These are phyloP conservation scores for Podocnemis expansa DNA, from an alignment of 2,113 vertebrate species.

Conservation along the genomic window DNA sequence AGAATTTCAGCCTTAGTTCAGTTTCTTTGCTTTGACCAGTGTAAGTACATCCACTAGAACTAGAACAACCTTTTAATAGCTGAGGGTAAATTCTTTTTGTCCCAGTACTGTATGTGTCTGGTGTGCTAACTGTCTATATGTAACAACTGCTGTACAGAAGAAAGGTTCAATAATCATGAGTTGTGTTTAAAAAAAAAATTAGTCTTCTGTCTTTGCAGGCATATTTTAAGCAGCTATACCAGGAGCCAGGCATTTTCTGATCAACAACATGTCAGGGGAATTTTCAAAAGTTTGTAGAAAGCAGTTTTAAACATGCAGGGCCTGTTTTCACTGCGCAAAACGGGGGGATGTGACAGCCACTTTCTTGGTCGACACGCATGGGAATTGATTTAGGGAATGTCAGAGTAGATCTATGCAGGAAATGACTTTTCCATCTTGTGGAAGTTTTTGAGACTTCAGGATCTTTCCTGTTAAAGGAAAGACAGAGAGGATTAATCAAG, in stretches of 20 bases:
- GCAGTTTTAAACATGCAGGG: rapidly evolving
- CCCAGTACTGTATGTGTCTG: background rate
- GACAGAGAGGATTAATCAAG: background rate
- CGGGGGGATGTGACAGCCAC: no score
- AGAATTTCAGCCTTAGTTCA: rapidly evolving
- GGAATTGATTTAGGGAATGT: no score
- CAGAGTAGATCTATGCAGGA: no score
- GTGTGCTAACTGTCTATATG: background rate
- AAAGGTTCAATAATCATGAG: background rate
- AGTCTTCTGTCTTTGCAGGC: background rate
- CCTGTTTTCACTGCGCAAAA: no score
- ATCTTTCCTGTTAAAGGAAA: no score
- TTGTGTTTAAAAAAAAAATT: background rate
- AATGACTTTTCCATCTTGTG: no score
- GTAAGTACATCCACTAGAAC: background rate
- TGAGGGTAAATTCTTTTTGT: background rate
- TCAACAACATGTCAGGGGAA: rapidly evolving
- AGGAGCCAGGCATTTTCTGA: background rate
- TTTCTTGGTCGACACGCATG: no score
- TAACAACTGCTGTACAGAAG: background rate
- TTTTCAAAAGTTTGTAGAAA: rapidly evolving
- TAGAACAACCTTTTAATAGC: background rate
- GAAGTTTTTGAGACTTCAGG: no score
- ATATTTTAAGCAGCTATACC: background rate
- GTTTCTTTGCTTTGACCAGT: no score